Evolutionary conservation across 2,888 invertebrate genomes (phyloP), one percentile per base, ranked within the genome.

Genomic region (Microdon myrmicae): DNA sequence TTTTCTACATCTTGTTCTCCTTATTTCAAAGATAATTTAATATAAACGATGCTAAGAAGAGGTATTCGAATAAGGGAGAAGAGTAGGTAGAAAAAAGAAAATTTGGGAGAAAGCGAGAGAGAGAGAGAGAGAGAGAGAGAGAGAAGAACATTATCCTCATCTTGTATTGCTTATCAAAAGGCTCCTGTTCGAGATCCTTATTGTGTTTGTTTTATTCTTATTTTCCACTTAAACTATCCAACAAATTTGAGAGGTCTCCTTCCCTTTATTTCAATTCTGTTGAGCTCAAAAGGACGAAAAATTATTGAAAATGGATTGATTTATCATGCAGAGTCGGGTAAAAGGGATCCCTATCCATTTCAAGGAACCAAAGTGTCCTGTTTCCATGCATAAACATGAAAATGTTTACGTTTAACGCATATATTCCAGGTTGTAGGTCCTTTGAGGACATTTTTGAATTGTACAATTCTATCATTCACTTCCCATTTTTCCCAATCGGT

Each of bases 231-330:
- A 64, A 56, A 37, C 32, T 49, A 39, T 55, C 48, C 56, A 61
- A 47, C 51, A 51, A 58, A 49, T 48, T 32, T 32, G 28, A 8
- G 22, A 41, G 34, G 20, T 25, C 10, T 16, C 2, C 14, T 3
- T 37, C 13, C 5, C 23, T 23, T 23, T 23, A 9, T 8, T 49
- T 35, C 3, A 12, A 9, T 26, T 16, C 17, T 20, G 9, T 12
- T 29, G 51, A 41, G 43, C 49, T 29, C 39, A 28, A 32, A 6
- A 22, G 9, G 17, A 17, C 3, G 8, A 35, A 38, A 44, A 45
- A 56, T 56, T 64, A 64, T 64, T 64, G 64, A 58, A 58, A 51
- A 64, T 47, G 64, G 58, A 64, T 58, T 58, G 58, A 64, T 64
- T 64, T 64, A 26, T 45, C 49, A 26, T 26, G 22, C 19, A 34